phyloP scores from a whole-genome alignment of 2,888 invertebrate genomes.

The Pandemis corylana region DNA sequence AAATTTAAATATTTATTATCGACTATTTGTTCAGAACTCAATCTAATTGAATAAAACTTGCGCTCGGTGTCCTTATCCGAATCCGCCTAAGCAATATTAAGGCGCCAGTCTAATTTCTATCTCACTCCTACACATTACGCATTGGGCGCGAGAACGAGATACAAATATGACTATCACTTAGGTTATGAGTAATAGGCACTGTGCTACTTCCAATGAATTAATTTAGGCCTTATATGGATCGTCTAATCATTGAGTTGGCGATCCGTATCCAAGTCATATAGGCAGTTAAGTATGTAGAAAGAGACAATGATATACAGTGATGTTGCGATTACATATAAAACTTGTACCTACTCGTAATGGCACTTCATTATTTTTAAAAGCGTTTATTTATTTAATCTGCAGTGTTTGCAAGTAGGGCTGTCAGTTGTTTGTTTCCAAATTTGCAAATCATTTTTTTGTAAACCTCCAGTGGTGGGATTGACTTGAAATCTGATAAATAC shows the following conservation, averaged over 20 bases:
- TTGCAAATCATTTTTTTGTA: no score
- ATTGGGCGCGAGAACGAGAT: neutral
- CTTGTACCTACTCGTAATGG: no score
- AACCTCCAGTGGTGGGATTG: no score
- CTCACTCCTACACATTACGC: neutral
- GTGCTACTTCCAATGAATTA: conserved; percentile 52
- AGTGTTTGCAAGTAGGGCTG: no score
- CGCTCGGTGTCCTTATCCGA: conserved; percentile 31
- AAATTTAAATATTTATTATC: conserved; percentile 24
- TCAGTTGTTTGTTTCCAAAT: no score
- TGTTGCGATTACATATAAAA: no score
- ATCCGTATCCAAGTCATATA: conserved; percentile 13
- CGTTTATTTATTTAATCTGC: no score
- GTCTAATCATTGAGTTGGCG: conserved; percentile 50
- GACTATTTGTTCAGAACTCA: conserved; percentile 42
- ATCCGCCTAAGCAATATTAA: neutral
- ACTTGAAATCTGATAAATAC: no score
- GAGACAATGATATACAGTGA: conserved; percentile 38
- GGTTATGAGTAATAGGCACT: neutral
- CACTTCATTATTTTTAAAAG: no score
- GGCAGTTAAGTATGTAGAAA: conserved; percentile 15
- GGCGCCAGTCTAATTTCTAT: neutral
- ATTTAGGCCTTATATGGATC: conserved; percentile 54
- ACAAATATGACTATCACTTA: neutral
- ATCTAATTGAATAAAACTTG: conserved; percentile 44